Conservation (phyloP, 2,113 vertebrate species). For the Brachyhypopomus occidentalis region DNA sequence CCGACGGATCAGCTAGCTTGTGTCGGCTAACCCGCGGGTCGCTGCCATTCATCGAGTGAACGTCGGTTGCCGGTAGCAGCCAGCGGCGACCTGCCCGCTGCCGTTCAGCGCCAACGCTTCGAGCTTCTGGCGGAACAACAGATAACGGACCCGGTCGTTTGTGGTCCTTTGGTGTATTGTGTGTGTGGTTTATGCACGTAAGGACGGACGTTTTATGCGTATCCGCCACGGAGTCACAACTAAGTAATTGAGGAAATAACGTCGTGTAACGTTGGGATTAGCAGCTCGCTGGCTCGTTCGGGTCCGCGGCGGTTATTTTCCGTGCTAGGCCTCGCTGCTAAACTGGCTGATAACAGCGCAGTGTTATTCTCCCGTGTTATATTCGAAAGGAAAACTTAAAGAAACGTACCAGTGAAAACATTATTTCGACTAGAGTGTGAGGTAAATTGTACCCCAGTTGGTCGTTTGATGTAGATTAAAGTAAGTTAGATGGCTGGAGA, state of each 20-base stretch:
- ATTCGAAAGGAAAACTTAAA: too few relatives aligned
- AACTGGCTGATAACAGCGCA: neutral
- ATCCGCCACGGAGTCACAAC: neutral
- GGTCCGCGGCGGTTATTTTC: neutral
- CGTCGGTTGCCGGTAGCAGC: too few relatives aligned
- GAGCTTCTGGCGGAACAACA: too few relatives aligned
- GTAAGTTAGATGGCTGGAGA: too few relatives aligned
- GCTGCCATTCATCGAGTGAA: constrained; percentile 50
- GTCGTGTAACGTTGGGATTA: too few relatives aligned
- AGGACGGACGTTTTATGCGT: neutral
- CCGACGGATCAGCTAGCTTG: neutral
- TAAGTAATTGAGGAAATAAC: neutral
- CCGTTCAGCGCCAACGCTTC: too few relatives aligned
- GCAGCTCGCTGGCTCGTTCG: neutral
- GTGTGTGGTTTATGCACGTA: too few relatives aligned
- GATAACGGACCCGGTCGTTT: too few relatives aligned
- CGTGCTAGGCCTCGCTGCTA: constrained; percentile 10
- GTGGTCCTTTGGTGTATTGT: too few relatives aligned
- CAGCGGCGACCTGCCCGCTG: too few relatives aligned
- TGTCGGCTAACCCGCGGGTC: neutral
- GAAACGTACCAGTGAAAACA: neutral
- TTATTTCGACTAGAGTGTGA: too few relatives aligned
- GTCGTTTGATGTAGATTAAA: too few relatives aligned
- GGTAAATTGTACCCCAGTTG: neutral
- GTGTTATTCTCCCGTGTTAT: neutral